phyloP scores from a whole-genome alignment of 2,113 vertebrate genomes.

The Sapayoa aenigma region DNA sequence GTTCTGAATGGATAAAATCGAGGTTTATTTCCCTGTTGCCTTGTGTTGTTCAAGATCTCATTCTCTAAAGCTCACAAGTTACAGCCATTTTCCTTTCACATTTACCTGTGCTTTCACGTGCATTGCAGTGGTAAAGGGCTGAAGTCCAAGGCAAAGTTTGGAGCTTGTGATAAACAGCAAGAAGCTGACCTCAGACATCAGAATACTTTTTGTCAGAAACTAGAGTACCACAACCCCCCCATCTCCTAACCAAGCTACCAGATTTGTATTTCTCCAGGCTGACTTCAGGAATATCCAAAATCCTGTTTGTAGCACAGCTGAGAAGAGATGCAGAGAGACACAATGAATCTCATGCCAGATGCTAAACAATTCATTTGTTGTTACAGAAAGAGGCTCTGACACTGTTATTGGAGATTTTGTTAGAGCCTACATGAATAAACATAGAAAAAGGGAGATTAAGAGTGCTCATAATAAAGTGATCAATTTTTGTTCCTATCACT shows the following conservation, averaged over 20 bases:
- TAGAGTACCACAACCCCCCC: neutral
- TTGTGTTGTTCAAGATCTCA: neutral
- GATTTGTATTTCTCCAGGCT: neutral
- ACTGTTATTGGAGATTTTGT: neutral
- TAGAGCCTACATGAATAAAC: neutral
- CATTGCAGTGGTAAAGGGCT: neutral
- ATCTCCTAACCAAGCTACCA: neutral
- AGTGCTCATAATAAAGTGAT: neutral
- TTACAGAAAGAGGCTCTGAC: neutral
- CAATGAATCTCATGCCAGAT: neutral
- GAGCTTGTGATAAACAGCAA: neutral
- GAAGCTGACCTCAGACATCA: neutral
- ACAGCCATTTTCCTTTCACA: neutral
- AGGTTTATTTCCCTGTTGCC: neutral
- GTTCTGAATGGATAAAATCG: neutral
- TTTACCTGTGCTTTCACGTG: neutral
- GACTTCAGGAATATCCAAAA: neutral
- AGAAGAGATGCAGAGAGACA: neutral
- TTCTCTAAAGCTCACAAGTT: neutral
- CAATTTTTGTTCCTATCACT: neutral
- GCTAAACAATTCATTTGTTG: neutral
- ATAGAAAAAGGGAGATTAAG: neutral
- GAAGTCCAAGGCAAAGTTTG: neutral
- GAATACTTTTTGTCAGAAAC: neutral
- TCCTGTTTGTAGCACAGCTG: neutral